Evolutionary conservation across 2,888 invertebrate genomes (phyloP), one percentile per base, ranked within the genome.

Genomic region (Noctua pronuba): DNA sequence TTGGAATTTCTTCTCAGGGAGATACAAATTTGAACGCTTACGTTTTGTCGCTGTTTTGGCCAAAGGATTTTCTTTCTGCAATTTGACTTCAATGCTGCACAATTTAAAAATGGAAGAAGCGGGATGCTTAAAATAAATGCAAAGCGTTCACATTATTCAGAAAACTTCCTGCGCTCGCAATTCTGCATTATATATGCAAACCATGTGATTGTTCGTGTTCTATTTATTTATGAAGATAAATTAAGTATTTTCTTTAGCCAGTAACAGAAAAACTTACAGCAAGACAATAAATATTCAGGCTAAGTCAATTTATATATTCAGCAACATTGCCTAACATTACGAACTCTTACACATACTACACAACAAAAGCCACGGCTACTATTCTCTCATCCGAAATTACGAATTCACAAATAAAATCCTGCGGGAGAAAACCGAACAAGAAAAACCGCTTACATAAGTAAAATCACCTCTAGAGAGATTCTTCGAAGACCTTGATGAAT

Each of bases 401-500:
- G 73, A 84, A 86, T 86, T 86, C 84, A 79, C 80, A 78, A 80
- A 85, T 79, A 76, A 83, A 85, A 75, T 68, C 73, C 69, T 69
- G 31, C 21, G 72, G 46, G 79, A 75, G 68, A 77, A 79, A 77
- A 76, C 69, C 49, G 68, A 64, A 73, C 75, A 83, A 82, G 73
- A 85, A 88, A 83, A 87, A 86, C 77, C 84, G 83, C 80, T 82
- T 88, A 83, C 86, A 78, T 80, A 86, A 80, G 84, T 82, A 86
- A 87, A 88, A 89, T 88, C 85, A 84, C 80, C 80, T 79, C 74
- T 49, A 75, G 55, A 75, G 79, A 83, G 86, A 88, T 88, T 89
- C 75, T 72, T 71, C 75, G 86, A 87, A 84, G 85, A 75, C 71
- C 79, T 87, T 91, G 89, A 92, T 89, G 90, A 91, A 92, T 91